Evolutionary conservation across 2,797 vertebrate genomes (phyloP).

Genomic region (Rhincodon typus): DNA sequence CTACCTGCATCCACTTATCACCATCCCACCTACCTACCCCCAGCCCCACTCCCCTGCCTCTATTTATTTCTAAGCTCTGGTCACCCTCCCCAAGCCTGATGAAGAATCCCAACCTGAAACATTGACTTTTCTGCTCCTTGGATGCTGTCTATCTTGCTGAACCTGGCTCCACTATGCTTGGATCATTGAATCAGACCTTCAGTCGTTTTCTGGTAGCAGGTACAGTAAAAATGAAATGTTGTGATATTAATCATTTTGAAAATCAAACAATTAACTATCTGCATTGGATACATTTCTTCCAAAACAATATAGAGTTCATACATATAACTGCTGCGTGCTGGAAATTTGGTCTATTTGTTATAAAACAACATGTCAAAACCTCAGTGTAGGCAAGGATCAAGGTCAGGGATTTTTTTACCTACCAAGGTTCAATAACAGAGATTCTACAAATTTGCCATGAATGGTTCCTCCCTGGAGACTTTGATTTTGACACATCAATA

Average conservation of each 20-base stretch:
- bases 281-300: neutral
- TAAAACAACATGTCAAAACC: neutral
- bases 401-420: slow-evolving; percentile 7
- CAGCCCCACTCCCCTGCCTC: too few relatives aligned
- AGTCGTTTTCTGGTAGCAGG: neutral
- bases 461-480: neutral
- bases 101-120: too few relatives aligned
- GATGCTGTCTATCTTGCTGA: neutral
- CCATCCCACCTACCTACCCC: too few relatives aligned
- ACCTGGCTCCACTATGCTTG: neutral
- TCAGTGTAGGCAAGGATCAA: neutral
- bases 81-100: too few relatives aligned
- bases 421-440: neutral
- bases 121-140: too few relatives aligned
- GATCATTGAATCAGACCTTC: neutral
- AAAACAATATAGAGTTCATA: neutral
- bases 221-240: neutral
- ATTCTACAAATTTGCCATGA: slow-evolving; percentile 12
- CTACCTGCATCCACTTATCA: too few relatives aligned
- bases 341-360: neutral
- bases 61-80: too few relatives aligned
- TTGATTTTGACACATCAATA: slow-evolving; percentile 4
- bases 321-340: neutral
- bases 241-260: neutral
- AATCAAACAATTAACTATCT: neutral